Base-by-base conservation (phyloP, 2,113 vertebrate species). In the Amphiprion ocellaris region DNA sequence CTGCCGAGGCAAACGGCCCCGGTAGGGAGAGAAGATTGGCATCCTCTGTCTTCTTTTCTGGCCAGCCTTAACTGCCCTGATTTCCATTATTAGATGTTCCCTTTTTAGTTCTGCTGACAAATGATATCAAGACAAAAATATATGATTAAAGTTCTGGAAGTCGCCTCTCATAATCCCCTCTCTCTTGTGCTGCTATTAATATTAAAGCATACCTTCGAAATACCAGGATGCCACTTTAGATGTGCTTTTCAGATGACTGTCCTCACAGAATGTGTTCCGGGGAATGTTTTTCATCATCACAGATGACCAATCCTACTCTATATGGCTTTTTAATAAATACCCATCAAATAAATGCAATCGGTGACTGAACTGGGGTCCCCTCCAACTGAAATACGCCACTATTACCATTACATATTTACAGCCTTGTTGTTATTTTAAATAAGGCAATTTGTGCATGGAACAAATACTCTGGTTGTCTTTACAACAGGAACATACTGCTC, bases 21-120 rank as follows among this genome's bases (percentile, higher is more conserved):
- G 17, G 44, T 39, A 70, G 62, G 39, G 39, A 19, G 1, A 30
- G 50, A 80, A 37, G 46, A 69, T 33, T 79, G 75, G 21, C 49
- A 41, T 70, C 21, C 62, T 79, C 50, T 11, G 7, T 81, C 58
- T 76, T 65, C 52, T 64, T 72, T 44, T 77, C 58, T 46, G 56
- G 62, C 60, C 67, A 67, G 55, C 67, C 8, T 30, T 26, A 69
- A 50, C 62, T 71, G 73, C 16, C 52, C 81, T 64, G 1, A 54
- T 86, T 87, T 89, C 80, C 61, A 74, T 69, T 82, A 68, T 72
- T 79, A 82, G 62, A 80, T 62, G 7, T 53, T 71, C 63, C 28
- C 46, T 26, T 84, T 87, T 81, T 82, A 76, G 52, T 74, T 85
- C 66, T 61, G 65, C 75, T 89, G 82, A 89, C 50, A 76, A 81